phyloP scores from a whole-genome alignment of 2,113 vertebrate species.

The Chionodraco myersi region DNA sequence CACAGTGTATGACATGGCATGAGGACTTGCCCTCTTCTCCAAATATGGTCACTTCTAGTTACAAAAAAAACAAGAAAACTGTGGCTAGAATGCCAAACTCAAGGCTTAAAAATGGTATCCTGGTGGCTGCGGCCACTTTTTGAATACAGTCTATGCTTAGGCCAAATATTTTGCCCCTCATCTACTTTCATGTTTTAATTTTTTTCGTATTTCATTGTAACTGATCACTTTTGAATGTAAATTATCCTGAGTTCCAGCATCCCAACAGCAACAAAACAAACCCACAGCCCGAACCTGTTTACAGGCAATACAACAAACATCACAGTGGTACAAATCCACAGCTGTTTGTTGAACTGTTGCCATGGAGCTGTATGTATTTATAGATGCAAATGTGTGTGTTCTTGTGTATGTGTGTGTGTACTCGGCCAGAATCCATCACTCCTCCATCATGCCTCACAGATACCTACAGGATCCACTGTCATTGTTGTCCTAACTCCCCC shows the following conservation, averaged over 20 bases:
- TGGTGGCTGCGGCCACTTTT: too few species aligned
- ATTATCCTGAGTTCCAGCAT: neutral
- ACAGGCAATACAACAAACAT: conserved; percentile 1
- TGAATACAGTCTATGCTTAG: neutral
- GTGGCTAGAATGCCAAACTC: too few species aligned
- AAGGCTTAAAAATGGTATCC: too few species aligned
- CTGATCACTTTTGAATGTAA: neutral
- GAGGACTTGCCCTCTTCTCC: too few species aligned
- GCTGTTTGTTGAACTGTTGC: conserved; percentile 51
- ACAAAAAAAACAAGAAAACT: too few species aligned
- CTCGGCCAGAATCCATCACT: conserved; percentile 19
- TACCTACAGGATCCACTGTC: conserved; percentile 27
- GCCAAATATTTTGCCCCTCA: neutral
- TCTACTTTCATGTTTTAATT: neutral
- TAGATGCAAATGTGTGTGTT: conserved; percentile 27
- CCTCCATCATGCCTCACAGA: conserved; percentile 24
- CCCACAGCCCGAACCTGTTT: neutral
- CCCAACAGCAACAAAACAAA: neutral
- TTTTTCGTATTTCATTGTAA: neutral
- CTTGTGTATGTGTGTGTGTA: conserved; percentile 17
- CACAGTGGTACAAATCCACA: conserved; percentile 21
- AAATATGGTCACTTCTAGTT: too few species aligned
- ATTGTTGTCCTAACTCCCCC: conserved; percentile 13
- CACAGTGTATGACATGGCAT: too few species aligned
- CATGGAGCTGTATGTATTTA: conserved; percentile 41